Evolutionary conservation across 2,888 invertebrate genomes (phyloP), one percentile per base, ranked within the genome.

Genomic region (Carcina quercana): DNA sequence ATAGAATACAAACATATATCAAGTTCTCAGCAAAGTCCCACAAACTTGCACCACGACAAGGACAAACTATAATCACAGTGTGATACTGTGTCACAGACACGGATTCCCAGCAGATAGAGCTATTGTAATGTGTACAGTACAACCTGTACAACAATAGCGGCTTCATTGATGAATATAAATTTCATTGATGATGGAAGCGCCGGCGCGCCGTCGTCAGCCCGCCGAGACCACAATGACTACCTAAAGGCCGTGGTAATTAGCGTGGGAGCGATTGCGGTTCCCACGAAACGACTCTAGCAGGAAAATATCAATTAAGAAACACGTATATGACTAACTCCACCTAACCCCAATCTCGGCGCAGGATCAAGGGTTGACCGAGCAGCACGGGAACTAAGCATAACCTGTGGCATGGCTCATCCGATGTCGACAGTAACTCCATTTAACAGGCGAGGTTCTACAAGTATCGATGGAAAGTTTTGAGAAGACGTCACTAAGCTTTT

Each of bases 231-330:
- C 61, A 58, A 57, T 54, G 53, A 63, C 61, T 57, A 7, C 5
- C 11, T 59, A 61, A 61, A 66, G 57, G 56, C 52, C 48, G 39
- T 35, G 37, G 55, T 69, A 75, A 79, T 76, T 70, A 73, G 66
- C 75, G 79, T 80, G 78, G 74, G 79, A 79, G 66, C 53, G 53
- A 44, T 42, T 44, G 50, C 38, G 43, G 57, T 76, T 79, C 79
- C 63, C 80, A 79, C 76, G 74, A 57, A 54, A 53, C 47, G 53
- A 45, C 59, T 62, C 56, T 53, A 59, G 58, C 64, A 67, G 66
- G 67, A 66, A 66, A 71, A 70, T 66, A 63, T 56, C 59, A 62
- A 66, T 64, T 65, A 60, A 55, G 47, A 60, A 61, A 64, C 55
- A 57, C 46, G 56, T 51, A 41, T 47, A 46, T 22, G 13, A 10